Evolutionary conservation across 1,140 invertebrate genomes (phyloP).

Genomic region (Maniola jurtina): DNA sequence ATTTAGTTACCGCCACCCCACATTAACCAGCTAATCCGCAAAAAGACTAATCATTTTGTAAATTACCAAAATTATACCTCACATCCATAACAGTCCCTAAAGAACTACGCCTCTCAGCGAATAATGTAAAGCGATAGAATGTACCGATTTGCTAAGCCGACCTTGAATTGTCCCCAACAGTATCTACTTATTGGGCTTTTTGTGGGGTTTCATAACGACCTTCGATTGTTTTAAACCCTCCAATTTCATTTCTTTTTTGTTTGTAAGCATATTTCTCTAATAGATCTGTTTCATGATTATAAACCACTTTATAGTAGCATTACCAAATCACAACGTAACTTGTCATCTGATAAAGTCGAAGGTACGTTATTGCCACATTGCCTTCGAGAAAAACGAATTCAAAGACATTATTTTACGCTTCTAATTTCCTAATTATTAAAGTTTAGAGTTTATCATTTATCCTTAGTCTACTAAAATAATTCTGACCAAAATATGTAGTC

Average conservation of each 20-base stretch:
- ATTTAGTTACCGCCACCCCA: no score
- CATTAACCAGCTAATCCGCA: no score
- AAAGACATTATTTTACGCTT: no score
- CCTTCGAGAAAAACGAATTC: not conserved
- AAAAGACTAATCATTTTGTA: no score
- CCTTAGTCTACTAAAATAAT: no score
- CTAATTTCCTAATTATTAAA: no score
- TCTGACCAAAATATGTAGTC: no score
- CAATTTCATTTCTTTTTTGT: not conserved
- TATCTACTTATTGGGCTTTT: slow-evolving; percentile 5
- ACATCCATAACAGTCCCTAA: not conserved
- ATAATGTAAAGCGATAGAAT: not conserved
- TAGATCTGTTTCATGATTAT: not conserved
- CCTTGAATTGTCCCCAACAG: slow-evolving; percentile 6
- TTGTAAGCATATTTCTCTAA: not conserved
- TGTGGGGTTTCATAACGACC: slow-evolving; percentile 10
- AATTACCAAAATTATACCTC: no score
- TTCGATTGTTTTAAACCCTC: not conserved
- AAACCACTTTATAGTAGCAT: not conserved
- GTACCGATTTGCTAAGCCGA: not conserved
- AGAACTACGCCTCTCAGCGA: not conserved
- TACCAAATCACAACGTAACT: not conserved
- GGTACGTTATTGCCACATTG: not conserved
- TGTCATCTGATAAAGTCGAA: not conserved
- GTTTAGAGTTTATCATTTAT: no score